Evolutionary conservation across 2,888 invertebrate genomes (phyloP).

Genomic region (Yponomeuta cagnagella): DNA sequence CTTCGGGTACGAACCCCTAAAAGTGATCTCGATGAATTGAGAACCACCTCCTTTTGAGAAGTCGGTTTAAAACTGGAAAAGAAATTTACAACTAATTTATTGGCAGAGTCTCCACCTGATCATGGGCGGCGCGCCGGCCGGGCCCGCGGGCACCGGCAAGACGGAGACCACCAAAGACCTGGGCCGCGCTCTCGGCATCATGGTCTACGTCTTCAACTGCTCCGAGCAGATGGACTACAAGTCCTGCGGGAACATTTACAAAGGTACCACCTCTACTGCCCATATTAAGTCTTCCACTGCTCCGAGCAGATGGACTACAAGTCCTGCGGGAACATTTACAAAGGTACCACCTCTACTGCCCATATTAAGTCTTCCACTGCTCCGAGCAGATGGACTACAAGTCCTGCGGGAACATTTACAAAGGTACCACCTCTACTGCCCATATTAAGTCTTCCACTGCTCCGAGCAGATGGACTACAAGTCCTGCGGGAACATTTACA

Average conservation of each 20-base stretch:
- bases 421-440: constrained; percentile 66
- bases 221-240: constrained; percentile 98
- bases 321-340: constrained; percentile 95
- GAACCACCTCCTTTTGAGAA: too few relatives aligned
- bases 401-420: constrained; percentile 95
- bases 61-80: too few relatives aligned
- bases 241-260: constrained; percentile 95
- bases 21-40: too few relatives aligned
- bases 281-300: constrained; percentile 56
- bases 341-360: constrained; percentile 66
- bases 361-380: constrained; percentile 56
- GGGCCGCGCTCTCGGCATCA: constrained; percentile 93
- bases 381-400: constrained; percentile 98
- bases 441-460: constrained; percentile 82
- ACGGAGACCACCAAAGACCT: constrained; percentile 98
- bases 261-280: constrained; percentile 66
- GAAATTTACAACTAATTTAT: too few relatives aligned
- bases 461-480: constrained; percentile 98
- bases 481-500: constrained; percentile 93
- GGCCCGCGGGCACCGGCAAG: constrained; percentile 97
- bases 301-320: constrained; percentile 98
- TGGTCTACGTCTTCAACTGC: constrained; percentile 99
- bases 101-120: constrained; percentile 87
- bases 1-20: too few relatives aligned
- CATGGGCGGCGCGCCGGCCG: constrained; percentile 98